phyloP scores from a whole-genome alignment of 2,797 vertebrate species.

The Gymnoscopelus microlampas region DNA sequence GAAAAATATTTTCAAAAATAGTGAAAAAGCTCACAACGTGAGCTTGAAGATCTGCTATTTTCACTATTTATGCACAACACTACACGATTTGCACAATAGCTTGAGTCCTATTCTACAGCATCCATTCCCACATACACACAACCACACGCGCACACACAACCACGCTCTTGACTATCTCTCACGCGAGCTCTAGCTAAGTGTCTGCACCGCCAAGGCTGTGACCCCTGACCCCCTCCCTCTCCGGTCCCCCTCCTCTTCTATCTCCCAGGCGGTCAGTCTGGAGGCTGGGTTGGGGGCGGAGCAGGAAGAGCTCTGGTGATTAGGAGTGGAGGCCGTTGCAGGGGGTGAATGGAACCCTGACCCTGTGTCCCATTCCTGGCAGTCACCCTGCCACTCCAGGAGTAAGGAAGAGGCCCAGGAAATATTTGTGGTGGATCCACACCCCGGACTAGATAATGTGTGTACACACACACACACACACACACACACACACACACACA shows the following conservation, averaged over 20 bases:
- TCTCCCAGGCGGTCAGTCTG: constrained; percentile 69
- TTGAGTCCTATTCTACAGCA: no score
- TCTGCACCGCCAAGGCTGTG: constrained; percentile 61
- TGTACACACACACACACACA: constrained; percentile 34
- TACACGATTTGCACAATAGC: no score
- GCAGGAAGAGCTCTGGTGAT: constrained; percentile 77
- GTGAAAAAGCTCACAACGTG: no score
- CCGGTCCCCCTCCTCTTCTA: constrained; percentile 30
- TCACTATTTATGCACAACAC: no score
- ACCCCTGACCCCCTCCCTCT: constrained; percentile 47
- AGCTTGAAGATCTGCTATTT: no score
- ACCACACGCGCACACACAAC: constrained; percentile 24
- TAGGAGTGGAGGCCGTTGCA: constrained; percentile 50
- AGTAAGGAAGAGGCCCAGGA: constrained; percentile 58
- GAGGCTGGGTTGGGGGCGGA: constrained; percentile 46
- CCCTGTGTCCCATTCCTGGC: constrained; percentile 69
- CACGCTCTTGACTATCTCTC: neutral
- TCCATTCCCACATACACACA: neutral
- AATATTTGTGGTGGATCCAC: constrained; percentile 71
- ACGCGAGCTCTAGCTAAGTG: constrained; percentile 53
- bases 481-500: constrained; percentile 2
- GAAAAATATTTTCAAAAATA: no score
- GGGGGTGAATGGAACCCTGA: constrained; percentile 57
- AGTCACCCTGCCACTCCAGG: constrained; percentile 55
- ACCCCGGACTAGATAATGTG: constrained; percentile 61